Evolutionary conservation across 2,888 invertebrate genomes (phyloP), one percentile per base, ranked within the genome.

Genomic region (Linnaemya tessellans): DNA sequence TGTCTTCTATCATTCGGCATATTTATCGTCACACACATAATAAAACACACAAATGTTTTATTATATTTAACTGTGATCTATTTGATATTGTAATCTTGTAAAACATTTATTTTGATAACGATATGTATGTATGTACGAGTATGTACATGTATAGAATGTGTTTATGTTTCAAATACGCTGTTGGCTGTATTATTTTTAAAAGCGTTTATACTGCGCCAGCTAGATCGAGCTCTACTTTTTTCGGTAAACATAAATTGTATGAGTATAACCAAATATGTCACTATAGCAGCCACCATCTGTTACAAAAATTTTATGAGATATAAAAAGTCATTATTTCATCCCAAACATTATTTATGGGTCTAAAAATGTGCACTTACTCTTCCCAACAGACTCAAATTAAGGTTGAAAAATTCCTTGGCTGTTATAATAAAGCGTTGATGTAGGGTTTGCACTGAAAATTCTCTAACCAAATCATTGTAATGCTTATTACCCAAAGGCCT

Each of bases 171-270:
- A 7, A 56, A 25, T 7, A 38, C 46, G 5, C 15, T 46, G n/a
- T 0, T 43, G 15, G n/a, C 13, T 15, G 43, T 64, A 25, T 35
- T 15, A 60, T n/a, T 35, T 11, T 13, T n/a, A 35, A 62, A 3
- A 15, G 9, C n/a, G 1, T 10, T 11, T n/a, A 49, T 68, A 15
- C 20, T 30, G 1, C 1, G 38, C 7, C 56, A 46, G 13, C 9
- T n/a, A 3, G 3, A 64, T 35, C 43, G 78, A 49, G 56, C 62
- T 25, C 80, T 83, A 67, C 67, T 87, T 71, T 82, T 89, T 84
- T 91, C 91, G 9, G 90, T 89, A 10, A 92, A 89, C 90, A 91
- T 91, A 71, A 93, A 92, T 71, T 92, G 92, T 84, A 93, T 90
- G 11, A 92, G 89, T 10, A 93, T 92, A 62, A 92, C 91, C 49